Evolutionary conservation across 2,797 vertebrate genomes (phyloP), one percentile per base, ranked within the genome.

Genomic region (Sebastes taczanowskii): DNA sequence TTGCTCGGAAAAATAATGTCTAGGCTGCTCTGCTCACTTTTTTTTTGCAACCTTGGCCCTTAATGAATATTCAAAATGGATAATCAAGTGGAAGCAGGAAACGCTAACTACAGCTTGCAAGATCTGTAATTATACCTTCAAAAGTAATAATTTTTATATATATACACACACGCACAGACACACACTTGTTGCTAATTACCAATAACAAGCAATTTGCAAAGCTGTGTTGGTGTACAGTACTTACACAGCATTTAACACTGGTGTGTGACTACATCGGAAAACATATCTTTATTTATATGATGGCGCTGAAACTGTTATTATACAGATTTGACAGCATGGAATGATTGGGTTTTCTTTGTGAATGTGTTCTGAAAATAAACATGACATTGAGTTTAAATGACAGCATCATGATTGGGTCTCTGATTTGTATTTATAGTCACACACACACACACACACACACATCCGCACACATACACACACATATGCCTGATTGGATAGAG

Each of bases 11-110:
- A 90, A 68, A 73, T 42, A 20, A 66, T 80, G 23, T 58, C 62
- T 61, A 11, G 20, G 35, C 29, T 70, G 42, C 64, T 80, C 56
- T 11, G 6, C 59, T 82, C 42, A 72, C 60, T 65, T 83, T 70
- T 46, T 46, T 49, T 81, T 64, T 84, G 27, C 61, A 80, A 27
- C 55, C 32, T 14, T 61, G 55, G 46, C 22, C 23, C 16, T 65
- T 77, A 69, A 80, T 81, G 55, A 86, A 69, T 72, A 79, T 69
- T 61, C 64, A 81, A 77, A 70, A 85, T 75, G 71, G 20, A 73
- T 88, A 80, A 88, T 86, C 63, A 82, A 71, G 71, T 62, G 53
- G 49, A 83, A 84, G 64, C 49, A 64, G 13, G 74, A 66, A 62
- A 74, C 35, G 13, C 49, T 68, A 82, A 76, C 58, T 59, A 60